Conservation (phyloP, 2,888 invertebrate genomes). For the Diadromus collaris region DNA sequence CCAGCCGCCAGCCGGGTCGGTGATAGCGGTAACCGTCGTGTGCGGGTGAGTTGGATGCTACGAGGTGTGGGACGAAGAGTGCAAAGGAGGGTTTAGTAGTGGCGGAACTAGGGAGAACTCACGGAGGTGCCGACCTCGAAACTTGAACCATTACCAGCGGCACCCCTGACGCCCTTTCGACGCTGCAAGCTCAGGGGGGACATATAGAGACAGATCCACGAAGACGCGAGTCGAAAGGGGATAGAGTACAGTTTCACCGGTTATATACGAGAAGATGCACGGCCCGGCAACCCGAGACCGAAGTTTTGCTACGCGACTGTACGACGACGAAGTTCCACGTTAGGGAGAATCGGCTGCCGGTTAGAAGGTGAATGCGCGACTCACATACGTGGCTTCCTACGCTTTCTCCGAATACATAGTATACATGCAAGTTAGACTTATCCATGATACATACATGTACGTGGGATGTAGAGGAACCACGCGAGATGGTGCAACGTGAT, state of each 20-base stretch:
- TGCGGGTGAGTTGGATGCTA: conserved; percentile 39
- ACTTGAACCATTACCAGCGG: conserved; percentile 63
- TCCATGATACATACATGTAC: neutral
- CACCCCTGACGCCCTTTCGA: conserved; percentile 40
- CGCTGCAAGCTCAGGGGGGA: conserved; percentile 29
- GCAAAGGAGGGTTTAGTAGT: conserved; percentile 16
- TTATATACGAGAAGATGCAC: conserved; percentile 41
- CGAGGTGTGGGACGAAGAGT: conserved; percentile 29
- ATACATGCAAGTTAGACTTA: conserved; percentile 1
- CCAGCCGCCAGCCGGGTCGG: conserved; percentile 48
- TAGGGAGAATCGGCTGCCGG: neutral
- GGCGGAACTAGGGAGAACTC: conserved; percentile 47
- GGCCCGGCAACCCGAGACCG: conserved; percentile 24
- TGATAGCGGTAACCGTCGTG: conserved; percentile 37
- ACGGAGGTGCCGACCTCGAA: conserved; percentile 61
- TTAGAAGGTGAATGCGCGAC: conserved; percentile 23
- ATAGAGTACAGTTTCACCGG: conserved; percentile 8
- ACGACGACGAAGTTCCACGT: conserved; percentile 35
- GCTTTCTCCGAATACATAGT: neutral
- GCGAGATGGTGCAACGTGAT: conserved; percentile 54
- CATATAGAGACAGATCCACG: conserved; percentile 33
- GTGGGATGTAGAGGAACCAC: conserved; percentile 9
- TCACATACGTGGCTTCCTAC: conserved; percentile 36
- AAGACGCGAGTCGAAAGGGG: conserved; percentile 18
- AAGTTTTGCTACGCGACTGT: conserved; percentile 48